Evolutionary conservation across 1,140 invertebrate genomes (phyloP).

Genomic region (Penaeus vannamei): DNA sequence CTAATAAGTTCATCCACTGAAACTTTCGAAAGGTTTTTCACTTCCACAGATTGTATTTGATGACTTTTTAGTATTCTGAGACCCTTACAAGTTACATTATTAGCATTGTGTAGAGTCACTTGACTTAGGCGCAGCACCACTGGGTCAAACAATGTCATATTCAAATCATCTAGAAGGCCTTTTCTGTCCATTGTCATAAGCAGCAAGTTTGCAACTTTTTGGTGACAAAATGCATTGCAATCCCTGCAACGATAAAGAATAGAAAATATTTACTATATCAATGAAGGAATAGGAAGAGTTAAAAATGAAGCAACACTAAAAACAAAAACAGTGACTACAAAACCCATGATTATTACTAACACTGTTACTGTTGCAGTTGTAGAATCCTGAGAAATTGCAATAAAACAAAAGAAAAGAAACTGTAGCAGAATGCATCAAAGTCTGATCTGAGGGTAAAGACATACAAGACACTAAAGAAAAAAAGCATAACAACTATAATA

Average conservation of each 20-base stretch:
- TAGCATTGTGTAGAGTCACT: conserved; percentile 72
- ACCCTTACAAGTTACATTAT: conserved; percentile 77
- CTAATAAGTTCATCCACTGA: conserved; percentile 80
- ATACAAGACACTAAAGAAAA: too few relatives aligned
- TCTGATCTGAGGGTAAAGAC: too few relatives aligned
- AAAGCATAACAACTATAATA: too few relatives aligned
- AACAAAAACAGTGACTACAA: background rate
- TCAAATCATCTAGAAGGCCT: conserved; percentile 78
- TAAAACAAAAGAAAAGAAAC: too few relatives aligned
- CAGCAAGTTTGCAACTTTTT: conserved; percentile 80
- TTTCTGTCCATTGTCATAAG: conserved; percentile 78
- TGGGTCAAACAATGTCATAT: conserved; percentile 79
- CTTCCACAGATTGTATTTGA: conserved; percentile 77
- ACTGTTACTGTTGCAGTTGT: too few relatives aligned
- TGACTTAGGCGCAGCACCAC: conserved; percentile 78
- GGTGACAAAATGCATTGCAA: conserved; percentile 79
- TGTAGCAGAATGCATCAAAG: too few relatives aligned
- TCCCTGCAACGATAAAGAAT: conserved; percentile 72
- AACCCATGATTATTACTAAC: too few relatives aligned
- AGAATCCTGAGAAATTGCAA: too few relatives aligned
- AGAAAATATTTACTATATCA: background rate
- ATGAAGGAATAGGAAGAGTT: background rate
- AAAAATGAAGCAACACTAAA: background rate
- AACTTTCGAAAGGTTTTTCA: conserved; percentile 76
- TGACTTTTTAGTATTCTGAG: conserved; percentile 79